Conservation (phyloP, 2,113 vertebrate genomes). For the Serinus canaria region DNA sequence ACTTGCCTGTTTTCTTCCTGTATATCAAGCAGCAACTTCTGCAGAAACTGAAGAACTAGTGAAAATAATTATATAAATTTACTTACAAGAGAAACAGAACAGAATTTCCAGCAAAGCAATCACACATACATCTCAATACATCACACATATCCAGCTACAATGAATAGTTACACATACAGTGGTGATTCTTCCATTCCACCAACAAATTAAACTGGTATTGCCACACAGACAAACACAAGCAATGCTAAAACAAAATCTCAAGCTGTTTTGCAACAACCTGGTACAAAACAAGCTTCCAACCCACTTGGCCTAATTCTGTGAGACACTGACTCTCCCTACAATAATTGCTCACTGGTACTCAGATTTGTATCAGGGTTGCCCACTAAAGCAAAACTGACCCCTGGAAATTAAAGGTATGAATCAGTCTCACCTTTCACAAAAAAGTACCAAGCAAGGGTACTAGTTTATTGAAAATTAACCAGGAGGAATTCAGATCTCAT, state of each 20-base stretch:
- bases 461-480: background rate
- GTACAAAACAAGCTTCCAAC: background rate
- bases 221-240: background rate
- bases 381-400: background rate
- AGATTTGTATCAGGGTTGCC: background rate
- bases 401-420: background rate
- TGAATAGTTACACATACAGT: background rate
- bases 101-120: background rate
- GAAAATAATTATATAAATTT: constrained; percentile 13
- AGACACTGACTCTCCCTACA: background rate
- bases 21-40: constrained; percentile 77
- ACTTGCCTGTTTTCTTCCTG: constrained; percentile 86
- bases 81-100: background rate
- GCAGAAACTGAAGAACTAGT: constrained; percentile 86
- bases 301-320: background rate
- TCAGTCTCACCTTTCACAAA: background rate
- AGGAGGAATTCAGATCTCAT: background rate
- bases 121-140: background rate
- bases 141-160: background rate
- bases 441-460: background rate
- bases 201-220: background rate
- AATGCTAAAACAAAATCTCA: background rate
- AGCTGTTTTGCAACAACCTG: background rate
- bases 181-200: background rate
- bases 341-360: background rate